phyloP scores from a whole-genome alignment of 2,797 vertebrate species.

The Girardinus metallicus region DNA sequence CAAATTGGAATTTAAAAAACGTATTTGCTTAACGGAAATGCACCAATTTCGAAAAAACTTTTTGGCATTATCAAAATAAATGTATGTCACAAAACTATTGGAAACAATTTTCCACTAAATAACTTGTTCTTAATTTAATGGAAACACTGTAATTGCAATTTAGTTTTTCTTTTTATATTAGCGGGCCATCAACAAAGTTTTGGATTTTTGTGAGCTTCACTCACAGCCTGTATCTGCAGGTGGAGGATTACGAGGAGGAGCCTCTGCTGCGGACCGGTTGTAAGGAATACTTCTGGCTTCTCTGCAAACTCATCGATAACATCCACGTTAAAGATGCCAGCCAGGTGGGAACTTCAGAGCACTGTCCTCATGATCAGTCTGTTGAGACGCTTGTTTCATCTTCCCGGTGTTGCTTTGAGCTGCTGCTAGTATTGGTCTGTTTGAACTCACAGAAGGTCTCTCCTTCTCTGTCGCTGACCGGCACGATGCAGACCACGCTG shows the following conservation, averaged over 20 bases:
- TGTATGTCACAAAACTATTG: no score
- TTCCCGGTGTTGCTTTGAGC: constrained; percentile 31
- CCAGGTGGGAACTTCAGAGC: constrained; percentile 82
- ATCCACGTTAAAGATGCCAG: constrained; percentile 98
- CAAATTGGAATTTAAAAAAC: no score
- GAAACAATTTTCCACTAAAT: no score
- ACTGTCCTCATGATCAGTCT: rapidly evolving
- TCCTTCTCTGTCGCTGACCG: constrained; percentile 74
- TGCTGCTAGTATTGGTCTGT: constrained; percentile 66
- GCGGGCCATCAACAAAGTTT: no score
- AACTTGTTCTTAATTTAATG: no score
- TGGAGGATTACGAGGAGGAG: constrained; percentile 97
- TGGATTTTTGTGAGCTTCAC: not conserved
- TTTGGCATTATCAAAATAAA: no score
- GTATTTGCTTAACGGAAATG: no score
- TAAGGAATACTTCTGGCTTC: constrained; percentile 99
- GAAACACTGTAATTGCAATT: no score
- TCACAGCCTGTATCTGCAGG: constrained; percentile 73
- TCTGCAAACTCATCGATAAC: constrained; percentile 99
- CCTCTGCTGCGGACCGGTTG: constrained; percentile 91
- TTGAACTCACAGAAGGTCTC: constrained; percentile 78
- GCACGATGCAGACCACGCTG: constrained; percentile 88
- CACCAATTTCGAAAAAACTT: no score
- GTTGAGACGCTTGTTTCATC: not conserved
- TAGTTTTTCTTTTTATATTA: no score